Evolutionary conservation across 2,888 invertebrate genomes (phyloP), one percentile per base, ranked within the genome.

Genomic region (Pemphredon lugubris): DNA sequence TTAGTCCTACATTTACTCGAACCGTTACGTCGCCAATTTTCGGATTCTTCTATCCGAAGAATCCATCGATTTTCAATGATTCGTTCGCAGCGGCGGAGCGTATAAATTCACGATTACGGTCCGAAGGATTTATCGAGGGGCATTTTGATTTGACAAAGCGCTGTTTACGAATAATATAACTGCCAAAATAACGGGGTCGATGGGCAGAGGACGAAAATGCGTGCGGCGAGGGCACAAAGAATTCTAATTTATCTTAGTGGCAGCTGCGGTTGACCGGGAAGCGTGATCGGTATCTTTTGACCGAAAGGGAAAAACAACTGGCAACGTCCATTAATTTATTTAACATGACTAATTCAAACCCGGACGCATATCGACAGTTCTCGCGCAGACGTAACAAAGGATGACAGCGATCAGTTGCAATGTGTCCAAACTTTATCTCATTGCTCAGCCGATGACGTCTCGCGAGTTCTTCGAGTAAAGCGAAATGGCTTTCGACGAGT

Each of bases 391-490:
- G 21, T 47, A 4, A 5, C 34, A 11, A 26, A 45, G 34, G 13
- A 18, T 47, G 45, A 61, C 45, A 30, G 37, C 54, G 26, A 37
- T 54, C 11, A 34, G 42, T 42, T 32, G 44, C 50, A 51, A 60
- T 42, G 47, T 37, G 60, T 51, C 42, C 23, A 60, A 60, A 60
- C 13, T 60, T 50, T 44, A 44, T 44, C 42, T 1, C 34, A 44
- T 51, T 44, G 44, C 23, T 53, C 16, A 13, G n/a, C 1, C 13
- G 23, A 51, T 48, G 39, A 48, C 23, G 37, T 30, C 9, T 11
- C 48, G n/a, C 1, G 18, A 47, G 39, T 26, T 11, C 11, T 2
- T 6, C n/a, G 14, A 53, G 14, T 6, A 42, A 42, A 5, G 7
- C 4, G 18, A n/a, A 11, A 5, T 6, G 16, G 1, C 37, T 5